Base-by-base conservation (phyloP, 1,140 invertebrate genomes). In the Teleopsis dalmanni region DNA sequence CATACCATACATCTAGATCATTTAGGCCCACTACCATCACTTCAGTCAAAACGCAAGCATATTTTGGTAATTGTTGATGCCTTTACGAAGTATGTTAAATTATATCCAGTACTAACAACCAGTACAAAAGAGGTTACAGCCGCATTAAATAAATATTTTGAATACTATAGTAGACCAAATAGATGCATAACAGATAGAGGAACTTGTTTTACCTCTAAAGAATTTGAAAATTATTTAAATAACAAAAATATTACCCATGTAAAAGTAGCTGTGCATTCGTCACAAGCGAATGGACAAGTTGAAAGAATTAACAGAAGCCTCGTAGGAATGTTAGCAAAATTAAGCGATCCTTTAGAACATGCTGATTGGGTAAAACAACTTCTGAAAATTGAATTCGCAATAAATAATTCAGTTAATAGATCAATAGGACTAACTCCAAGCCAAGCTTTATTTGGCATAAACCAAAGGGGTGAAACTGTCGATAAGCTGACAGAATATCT, bases 41-140 rank as follows among this genome's bases (percentile, higher is more conserved):
- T 47, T 22, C 21, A 36, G n/a, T 25, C 33, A 35, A 47, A 44
- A 44, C 23, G 42, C 10, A 44, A 44, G 22, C 42, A 45, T 31
- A 35, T 45, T 13, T 21, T 45, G 19, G 29, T 45, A 7, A 31
- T 45, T n/a, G 19, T 45, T 21, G 43, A 45, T 14, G 29, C 43
- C 6, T 41, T 41, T 25, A 25, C 21, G 21, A 26, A 41, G 23
- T 41, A 22, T 23, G 21, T 26, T n/a, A 14, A 19, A 11, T n/a
- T 37, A 4, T 37, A 37, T 21, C 35, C 35, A 37, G 22, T 21
- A 7, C 8, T 10, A 4, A 11, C 14, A 4, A 37, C 14, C n/a
- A 19, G 35, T 37, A 37, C 35, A 19, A 7, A n/a, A 37, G 35
- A 37, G 11, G 35, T 37, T 4, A 18, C 22, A 8, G 35, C n/a